Conservation (phyloP, 2,113 vertebrate species). For the Hippocampus guttulatus region DNA sequence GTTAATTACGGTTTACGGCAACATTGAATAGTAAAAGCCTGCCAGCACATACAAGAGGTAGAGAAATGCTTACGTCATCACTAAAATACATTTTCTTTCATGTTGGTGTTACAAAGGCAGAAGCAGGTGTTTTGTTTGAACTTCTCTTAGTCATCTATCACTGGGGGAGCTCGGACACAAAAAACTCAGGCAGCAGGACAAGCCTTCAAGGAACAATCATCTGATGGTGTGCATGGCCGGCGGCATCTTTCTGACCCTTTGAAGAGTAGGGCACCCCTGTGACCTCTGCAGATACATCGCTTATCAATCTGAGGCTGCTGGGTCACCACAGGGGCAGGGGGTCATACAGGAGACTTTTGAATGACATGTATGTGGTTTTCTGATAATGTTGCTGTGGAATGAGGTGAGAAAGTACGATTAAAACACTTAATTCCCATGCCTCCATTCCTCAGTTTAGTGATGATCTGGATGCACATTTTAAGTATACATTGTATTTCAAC, state of each 20-base stretch:
- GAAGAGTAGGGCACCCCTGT: slow-evolving; percentile 50
- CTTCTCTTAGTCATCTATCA: not conserved
- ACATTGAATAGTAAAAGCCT: slow-evolving; percentile 20
- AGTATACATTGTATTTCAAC: not conserved
- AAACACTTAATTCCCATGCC: not conserved
- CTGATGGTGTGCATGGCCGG: slow-evolving; percentile 16
- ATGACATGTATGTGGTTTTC: slow-evolving; percentile 49
- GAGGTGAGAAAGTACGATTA: slow-evolving; percentile 29
- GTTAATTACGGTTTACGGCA: not conserved
- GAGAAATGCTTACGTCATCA: slow-evolving; percentile 34
- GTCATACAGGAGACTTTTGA: slow-evolving; percentile 56
- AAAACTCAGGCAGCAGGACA: not conserved
- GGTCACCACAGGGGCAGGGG: slow-evolving; percentile 54
- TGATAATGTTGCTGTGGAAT: slow-evolving; percentile 54
- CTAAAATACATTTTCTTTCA: not conserved
- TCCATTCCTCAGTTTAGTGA: not conserved
- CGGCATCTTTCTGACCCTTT: slow-evolving; percentile 46
- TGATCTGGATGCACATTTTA: not conserved
- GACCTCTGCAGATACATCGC: slow-evolving; percentile 44
- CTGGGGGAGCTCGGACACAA: not conserved
- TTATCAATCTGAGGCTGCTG: slow-evolving; percentile 52
- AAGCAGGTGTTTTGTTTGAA: slow-evolving; percentile 11
- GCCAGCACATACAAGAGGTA: slow-evolving; percentile 18
- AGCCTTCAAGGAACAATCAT: slow-evolving; percentile 34
- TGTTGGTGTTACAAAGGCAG: not conserved